Percentiles rank a stretch among this genome's conserved stretches.
Evolutionary conservation across 2,888 invertebrate genomes (phyloP).

Genomic region (Stegana nigrithorax): DNA sequence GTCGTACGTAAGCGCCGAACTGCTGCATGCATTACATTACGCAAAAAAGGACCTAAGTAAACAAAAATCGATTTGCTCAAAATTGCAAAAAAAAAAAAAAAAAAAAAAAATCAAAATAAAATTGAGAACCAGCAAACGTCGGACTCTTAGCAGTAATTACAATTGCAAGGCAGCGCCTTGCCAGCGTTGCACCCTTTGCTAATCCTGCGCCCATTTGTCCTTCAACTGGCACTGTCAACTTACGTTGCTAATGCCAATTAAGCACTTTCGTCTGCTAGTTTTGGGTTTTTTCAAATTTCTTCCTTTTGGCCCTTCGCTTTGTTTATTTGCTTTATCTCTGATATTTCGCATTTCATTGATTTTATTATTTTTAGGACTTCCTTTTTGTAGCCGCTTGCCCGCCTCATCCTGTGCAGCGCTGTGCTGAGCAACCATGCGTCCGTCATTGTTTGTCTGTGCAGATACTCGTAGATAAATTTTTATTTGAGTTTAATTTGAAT

Average conservation of each 20-base stretch:
- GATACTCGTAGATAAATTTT: not conserved
- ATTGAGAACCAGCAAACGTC: too few species aligned
- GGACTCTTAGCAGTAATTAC: constrained; percentile 39
- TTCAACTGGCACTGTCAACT: constrained; percentile 26
- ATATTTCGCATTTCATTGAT: constrained; percentile 15
- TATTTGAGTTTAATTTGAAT: not conserved
- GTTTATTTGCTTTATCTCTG: constrained; percentile 8
- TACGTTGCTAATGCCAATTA: constrained; percentile 58
- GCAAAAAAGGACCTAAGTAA: constrained; percentile 24
- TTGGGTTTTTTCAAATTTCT: constrained; percentile 3
- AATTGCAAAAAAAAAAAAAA: not conserved
- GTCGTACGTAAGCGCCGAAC: constrained; percentile 22
- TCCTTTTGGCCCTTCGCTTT: not conserved
- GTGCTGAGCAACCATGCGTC: too few species aligned
- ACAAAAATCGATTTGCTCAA: constrained; percentile 1
- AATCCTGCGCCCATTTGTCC: not conserved
- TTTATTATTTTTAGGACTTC: constrained; percentile 3
- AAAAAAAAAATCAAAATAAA: not conserved
- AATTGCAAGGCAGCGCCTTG: constrained; percentile 38
- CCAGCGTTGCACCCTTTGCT: not conserved
- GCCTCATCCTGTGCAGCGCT: not conserved
- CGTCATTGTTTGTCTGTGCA: not conserved
- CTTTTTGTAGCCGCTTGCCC: not conserved
- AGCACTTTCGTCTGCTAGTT: constrained; percentile 28
- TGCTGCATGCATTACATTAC: too few species aligned